Conservation (phyloP, 1,140 invertebrate genomes). For the Paracyclopina nana region DNA sequence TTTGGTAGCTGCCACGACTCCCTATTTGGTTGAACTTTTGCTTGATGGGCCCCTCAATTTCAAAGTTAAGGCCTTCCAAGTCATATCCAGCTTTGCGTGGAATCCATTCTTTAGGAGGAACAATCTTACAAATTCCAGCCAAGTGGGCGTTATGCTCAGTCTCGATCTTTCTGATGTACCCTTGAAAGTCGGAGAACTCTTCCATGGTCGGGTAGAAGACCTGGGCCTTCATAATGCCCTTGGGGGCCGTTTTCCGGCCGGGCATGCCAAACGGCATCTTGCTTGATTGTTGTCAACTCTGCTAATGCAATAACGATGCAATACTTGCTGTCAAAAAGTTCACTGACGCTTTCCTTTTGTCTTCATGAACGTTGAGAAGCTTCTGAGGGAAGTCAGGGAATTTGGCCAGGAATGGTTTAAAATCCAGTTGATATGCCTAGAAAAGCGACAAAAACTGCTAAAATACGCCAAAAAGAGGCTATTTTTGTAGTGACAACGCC, state of each 20-base stretch:
- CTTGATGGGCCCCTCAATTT: slow-evolving; percentile 6
- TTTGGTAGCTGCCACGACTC: neutral
- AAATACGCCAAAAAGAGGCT: too few relatives aligned
- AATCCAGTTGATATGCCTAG: too few relatives aligned
- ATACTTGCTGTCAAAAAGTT: too few relatives aligned
- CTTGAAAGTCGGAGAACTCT: slow-evolving; percentile 5
- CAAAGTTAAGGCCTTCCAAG: slow-evolving; percentile 30
- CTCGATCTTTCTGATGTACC: slow-evolving; percentile 10
- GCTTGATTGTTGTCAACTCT: too few relatives aligned
- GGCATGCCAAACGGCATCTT: too few relatives aligned
- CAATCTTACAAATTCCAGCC: slow-evolving; percentile 14
- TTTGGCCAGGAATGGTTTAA: too few relatives aligned
- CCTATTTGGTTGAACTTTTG: slow-evolving; percentile 4
- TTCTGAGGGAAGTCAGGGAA: too few relatives aligned
- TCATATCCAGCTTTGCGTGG: slow-evolving; percentile 46
- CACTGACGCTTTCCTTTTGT: too few relatives aligned
- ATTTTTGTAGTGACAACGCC: too few relatives aligned
- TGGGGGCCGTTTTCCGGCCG: slow-evolving; percentile 5
- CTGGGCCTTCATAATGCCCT: neutral
- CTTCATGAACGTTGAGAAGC: too few relatives aligned
- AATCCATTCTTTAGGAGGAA: slow-evolving; percentile 12
- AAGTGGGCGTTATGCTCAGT: neutral
- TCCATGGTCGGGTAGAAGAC: slow-evolving; percentile 5
- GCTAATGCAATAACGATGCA: too few relatives aligned
- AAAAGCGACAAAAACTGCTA: too few relatives aligned